phyloP scores from a whole-genome alignment of 1,140 invertebrate species.

The Leptopilina clavipes region DNA sequence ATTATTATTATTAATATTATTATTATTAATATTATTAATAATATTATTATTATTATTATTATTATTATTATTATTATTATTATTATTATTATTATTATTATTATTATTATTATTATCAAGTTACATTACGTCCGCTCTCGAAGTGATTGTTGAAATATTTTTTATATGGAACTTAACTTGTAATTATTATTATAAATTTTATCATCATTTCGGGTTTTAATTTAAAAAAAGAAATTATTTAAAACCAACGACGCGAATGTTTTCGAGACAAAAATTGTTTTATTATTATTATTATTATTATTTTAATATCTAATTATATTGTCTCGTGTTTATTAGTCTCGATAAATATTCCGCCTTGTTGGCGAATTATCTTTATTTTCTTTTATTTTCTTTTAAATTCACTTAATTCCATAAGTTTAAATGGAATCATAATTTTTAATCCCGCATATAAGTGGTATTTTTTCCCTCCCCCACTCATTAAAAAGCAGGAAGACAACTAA shows the following conservation, averaged over 20 bases:
- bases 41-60: conserved; percentile 49
- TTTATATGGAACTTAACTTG: conserved; percentile 58
- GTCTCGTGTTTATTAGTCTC: background rate
- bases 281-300: conserved; percentile 7
- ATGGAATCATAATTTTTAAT: conserved; percentile 44
- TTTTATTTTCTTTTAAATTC: conserved; percentile 24
- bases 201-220: conserved; percentile 56
- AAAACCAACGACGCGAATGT: background rate
- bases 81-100: conserved; percentile 51
- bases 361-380: conserved; percentile 34
- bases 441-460: conserved; percentile 46
- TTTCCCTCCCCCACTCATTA: conserved; percentile 47
- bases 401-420: conserved; percentile 27
- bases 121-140: conserved; percentile 56
- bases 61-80: conserved; percentile 42
- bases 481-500: conserved; percentile 48
- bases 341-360: background rate
- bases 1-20: conserved; percentile 58
- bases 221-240: conserved; percentile 2
- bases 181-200: conserved; percentile 60
- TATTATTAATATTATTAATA: conserved; percentile 50
- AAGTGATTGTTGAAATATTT: conserved; percentile 64
- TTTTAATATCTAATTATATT: conserved; percentile 12
- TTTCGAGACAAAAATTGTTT: background rate
- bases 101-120: conserved; percentile 39